A percentile compares a stretch with the other conserved stretches of the same genome.
Evolutionary conservation across 30 jellyfish, hydroid and myxozoan genomes (phyloP).

Genomic region (Haliclystus octoradiatus): DNA sequence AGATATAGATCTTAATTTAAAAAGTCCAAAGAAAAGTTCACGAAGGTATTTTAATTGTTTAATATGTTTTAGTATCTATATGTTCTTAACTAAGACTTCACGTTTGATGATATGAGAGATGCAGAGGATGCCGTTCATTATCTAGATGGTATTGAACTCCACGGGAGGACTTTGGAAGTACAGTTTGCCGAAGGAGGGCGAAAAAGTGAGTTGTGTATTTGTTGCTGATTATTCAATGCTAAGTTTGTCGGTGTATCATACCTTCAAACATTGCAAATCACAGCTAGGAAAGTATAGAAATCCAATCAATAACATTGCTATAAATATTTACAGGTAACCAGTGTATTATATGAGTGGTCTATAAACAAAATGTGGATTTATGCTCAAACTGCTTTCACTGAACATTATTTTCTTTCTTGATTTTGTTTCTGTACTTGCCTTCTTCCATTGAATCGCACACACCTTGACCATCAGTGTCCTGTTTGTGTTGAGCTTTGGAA

Average conservation of each 20-base stretch:
- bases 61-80: background rate
- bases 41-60: background rate
- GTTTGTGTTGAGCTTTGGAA: background rate
- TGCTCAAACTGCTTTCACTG: background rate
- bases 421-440: background rate
- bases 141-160: slow-evolving; percentile 71
- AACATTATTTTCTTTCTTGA: no score
- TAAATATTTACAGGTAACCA: no score
- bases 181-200: slow-evolving; percentile 12
- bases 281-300: no score
- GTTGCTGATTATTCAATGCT: background rate
- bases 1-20: background rate
- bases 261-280: background rate
- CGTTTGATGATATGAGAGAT: slow-evolving; percentile 84
- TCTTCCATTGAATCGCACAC: background rate
- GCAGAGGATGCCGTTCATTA: slow-evolving; percentile 94
- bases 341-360: no score
- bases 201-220: slow-evolving; percentile 53
- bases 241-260: background rate
- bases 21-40: background rate
- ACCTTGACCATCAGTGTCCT: background rate
- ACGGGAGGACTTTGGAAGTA: slow-evolving; percentile 58
- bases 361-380: no score
- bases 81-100: slow-evolving; percentile 28
- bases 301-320: no score